Conservation (phyloP, 2,797 vertebrate species). For the Oryzias sinensis region DNA sequence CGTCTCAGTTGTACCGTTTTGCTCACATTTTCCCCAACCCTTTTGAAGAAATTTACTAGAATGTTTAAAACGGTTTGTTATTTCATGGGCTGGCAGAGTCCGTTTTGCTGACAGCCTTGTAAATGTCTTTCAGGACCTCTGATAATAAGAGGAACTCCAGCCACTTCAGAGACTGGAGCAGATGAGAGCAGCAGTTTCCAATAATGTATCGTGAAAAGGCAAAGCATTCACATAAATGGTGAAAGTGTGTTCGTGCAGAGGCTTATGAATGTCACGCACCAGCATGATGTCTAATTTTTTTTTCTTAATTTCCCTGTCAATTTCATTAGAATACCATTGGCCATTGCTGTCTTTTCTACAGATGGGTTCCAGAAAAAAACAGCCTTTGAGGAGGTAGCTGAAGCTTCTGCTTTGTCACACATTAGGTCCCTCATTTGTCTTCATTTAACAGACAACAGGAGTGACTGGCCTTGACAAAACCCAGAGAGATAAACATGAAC, state of each 20-base stretch:
- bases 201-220: constrained; percentile 19
- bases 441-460: constrained; percentile 41
- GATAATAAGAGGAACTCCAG: constrained; percentile 32
- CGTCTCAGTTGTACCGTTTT: constrained; percentile 44
- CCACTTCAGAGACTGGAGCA: constrained; percentile 31
- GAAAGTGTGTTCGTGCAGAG: not conserved
- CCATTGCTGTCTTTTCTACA: constrained; percentile 7
- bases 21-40: constrained; percentile 54
- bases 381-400: constrained; percentile 12
- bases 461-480: constrained; percentile 22
- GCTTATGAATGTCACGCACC: not conserved
- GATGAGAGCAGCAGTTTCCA: constrained; percentile 33
- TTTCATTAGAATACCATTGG: not conserved
- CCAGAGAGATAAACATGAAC: constrained; percentile 2
- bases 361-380: constrained; percentile 16
- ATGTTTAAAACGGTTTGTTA: constrained; percentile 63
- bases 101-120: constrained; percentile 57
- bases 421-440: constrained; percentile 41
- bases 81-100: constrained; percentile 59
- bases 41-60: constrained; percentile 59
- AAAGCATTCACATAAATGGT: not conserved
- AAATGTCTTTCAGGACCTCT: constrained; percentile 53
- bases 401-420: constrained; percentile 16
- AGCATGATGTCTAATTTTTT: constrained; percentile 6
- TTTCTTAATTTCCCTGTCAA: not conserved